Conservation (phyloP, 2,888 invertebrate species). For the Amiota mariae region DNA sequence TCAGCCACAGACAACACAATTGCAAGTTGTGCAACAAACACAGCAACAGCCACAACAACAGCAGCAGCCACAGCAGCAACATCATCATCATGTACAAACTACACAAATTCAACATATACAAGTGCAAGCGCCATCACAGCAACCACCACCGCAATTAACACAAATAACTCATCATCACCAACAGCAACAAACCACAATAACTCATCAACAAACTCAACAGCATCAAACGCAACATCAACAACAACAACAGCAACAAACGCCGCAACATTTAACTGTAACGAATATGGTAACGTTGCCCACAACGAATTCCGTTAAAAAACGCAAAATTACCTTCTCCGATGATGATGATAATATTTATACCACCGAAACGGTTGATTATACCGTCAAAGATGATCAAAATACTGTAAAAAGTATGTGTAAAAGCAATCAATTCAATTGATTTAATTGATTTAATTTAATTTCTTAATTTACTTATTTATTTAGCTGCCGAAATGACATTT, state of each 20-base stretch:
- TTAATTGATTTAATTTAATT: not conserved
- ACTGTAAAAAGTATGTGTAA: constrained; percentile 68
- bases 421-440: not conserved
- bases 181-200: constrained; percentile 39
- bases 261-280: constrained; percentile 57
- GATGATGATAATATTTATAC: constrained; percentile 72
- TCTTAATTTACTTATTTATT: constrained; percentile 16
- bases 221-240: constrained; percentile 55
- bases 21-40: constrained; percentile 33
- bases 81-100: constrained; percentile 68
- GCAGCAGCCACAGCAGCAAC: constrained; percentile 49
- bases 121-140: constrained; percentile 65
- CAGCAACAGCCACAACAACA: constrained; percentile 40
- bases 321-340: constrained; percentile 73
- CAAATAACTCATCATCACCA: constrained; percentile 48
- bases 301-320: constrained; percentile 62
- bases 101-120: constrained; percentile 69
- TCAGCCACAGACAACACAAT: constrained; percentile 39
- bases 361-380: constrained; percentile 71
- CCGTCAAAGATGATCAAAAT: constrained; percentile 68
- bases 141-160: constrained; percentile 51
- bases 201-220: constrained; percentile 48
- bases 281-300: constrained; percentile 62
- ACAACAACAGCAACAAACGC: constrained; percentile 52
- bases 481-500: constrained; percentile 73